Evolutionary conservation across 2,888 invertebrate genomes (phyloP).

Genomic region (Sabellastarte sp.): DNA sequence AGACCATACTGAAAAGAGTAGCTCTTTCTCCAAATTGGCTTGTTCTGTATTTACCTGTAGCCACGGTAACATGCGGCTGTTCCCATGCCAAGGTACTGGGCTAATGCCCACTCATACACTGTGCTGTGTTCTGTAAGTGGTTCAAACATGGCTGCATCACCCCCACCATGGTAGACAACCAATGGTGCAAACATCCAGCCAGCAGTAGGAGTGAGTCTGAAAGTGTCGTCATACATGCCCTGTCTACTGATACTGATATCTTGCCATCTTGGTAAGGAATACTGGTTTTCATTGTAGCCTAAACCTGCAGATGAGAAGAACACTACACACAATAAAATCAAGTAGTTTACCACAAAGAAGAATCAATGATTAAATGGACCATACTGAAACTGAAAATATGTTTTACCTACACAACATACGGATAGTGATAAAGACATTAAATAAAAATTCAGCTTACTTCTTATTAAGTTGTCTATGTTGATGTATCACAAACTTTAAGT

Average conservation of each 20-base stretch:
- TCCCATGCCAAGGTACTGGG: constrained; percentile 31
- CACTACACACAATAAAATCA: too few relatives aligned
- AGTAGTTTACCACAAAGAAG: too few relatives aligned
- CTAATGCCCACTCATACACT: constrained; percentile 32
- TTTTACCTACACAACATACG: too few relatives aligned
- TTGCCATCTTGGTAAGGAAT: constrained; percentile 31
- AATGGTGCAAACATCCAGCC: constrained; percentile 33
- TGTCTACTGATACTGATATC: constrained; percentile 31
- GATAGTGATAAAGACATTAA: too few relatives aligned
- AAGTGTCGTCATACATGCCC: constrained; percentile 29
- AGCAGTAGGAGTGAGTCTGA: constrained; percentile 20
- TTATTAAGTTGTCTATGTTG: too few relatives aligned
- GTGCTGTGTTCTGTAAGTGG: constrained; percentile 22
- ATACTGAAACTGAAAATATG: too few relatives aligned
- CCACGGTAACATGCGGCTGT: constrained; percentile 33
- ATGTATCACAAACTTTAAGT: too few relatives aligned
- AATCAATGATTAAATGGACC: too few relatives aligned
- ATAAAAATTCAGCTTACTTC: too few relatives aligned
- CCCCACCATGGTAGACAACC: constrained; percentile 26
- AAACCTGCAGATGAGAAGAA: constrained; percentile 22
- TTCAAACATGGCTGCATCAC: constrained; percentile 27
- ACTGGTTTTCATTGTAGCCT: constrained; percentile 33
- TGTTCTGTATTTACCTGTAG: constrained; percentile 7
- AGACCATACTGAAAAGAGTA: too few relatives aligned
- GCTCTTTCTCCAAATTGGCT: too few relatives aligned